Conservation (phyloP, 2,113 vertebrate species). For the Heterotilapia buettikoferi region DNA sequence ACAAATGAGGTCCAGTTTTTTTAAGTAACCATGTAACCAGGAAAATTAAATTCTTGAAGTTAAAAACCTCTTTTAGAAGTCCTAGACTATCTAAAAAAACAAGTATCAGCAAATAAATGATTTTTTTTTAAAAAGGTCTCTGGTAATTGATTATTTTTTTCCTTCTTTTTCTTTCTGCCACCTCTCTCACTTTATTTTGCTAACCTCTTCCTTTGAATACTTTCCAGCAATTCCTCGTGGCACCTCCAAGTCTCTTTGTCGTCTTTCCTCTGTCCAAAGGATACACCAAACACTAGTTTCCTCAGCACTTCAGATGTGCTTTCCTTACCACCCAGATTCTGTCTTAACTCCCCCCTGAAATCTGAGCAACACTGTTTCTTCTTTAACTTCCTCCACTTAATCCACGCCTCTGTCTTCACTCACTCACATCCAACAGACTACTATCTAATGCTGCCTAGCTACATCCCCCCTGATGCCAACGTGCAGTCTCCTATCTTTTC, state of each 20-base stretch:
- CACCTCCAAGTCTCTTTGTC: neutral
- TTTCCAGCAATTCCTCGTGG: neutral
- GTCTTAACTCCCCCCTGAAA: neutral
- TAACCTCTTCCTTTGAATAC: neutral
- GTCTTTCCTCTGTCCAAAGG: neutral
- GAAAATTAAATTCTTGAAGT: rapidly evolving
- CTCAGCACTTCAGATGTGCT: neutral
- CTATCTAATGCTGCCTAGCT: neutral
- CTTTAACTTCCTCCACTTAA: neutral
- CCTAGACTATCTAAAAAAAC: neutral
- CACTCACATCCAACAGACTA: neutral
- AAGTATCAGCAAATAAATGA: neutral
- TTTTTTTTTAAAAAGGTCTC: neutral
- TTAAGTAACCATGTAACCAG: neutral
- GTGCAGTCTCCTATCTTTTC: neutral
- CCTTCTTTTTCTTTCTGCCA: neutral
- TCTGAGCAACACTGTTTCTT: neutral
- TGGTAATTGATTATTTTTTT: neutral
- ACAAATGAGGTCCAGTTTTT: neutral
- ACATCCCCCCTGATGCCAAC: neutral
- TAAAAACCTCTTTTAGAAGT: neutral
- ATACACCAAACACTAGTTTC: neutral
- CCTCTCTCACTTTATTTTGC: neutral
- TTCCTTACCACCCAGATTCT: neutral
- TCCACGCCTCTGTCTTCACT: neutral